phyloP scores from a whole-genome alignment of 2,888 invertebrate genomes.

The Minunthozetes semirufus region DNA sequence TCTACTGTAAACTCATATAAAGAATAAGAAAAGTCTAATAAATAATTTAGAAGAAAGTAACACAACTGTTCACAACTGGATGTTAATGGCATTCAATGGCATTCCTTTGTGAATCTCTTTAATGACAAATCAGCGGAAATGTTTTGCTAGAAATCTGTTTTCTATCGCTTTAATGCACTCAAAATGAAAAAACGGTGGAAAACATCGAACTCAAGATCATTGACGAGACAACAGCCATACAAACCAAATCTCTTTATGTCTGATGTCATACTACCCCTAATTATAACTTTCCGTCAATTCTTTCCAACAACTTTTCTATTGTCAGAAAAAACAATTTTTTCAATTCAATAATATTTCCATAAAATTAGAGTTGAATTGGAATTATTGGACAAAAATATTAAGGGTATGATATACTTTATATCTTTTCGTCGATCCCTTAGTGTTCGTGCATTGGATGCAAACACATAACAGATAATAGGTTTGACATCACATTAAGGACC shows the following conservation, averaged over 20 bases:
- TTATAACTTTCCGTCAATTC: background rate
- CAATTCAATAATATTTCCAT: too few relatives aligned
- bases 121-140: slow-evolving; percentile 21
- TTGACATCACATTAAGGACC: slow-evolving; percentile 9
- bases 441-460: background rate
- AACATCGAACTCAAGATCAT: background rate
- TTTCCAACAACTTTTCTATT: too few relatives aligned
- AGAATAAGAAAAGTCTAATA: background rate
- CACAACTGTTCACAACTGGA: background rate
- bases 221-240: background rate
- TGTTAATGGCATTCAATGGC: slow-evolving; percentile 11
- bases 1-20: background rate
- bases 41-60: background rate
- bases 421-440: background rate
- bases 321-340: too few relatives aligned
- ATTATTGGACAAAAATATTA: background rate
- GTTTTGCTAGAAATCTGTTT: slow-evolving; percentile 9
- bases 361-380: too few relatives aligned
- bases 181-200: background rate
- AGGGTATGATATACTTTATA: background rate
- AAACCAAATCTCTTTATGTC: background rate
- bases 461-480: background rate
- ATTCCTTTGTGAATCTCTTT: background rate
- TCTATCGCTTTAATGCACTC: background rate
- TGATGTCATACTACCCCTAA: background rate